Evolutionary conservation across 2,888 invertebrate genomes (phyloP).

Genomic region (Azorinus chamasolen): DNA sequence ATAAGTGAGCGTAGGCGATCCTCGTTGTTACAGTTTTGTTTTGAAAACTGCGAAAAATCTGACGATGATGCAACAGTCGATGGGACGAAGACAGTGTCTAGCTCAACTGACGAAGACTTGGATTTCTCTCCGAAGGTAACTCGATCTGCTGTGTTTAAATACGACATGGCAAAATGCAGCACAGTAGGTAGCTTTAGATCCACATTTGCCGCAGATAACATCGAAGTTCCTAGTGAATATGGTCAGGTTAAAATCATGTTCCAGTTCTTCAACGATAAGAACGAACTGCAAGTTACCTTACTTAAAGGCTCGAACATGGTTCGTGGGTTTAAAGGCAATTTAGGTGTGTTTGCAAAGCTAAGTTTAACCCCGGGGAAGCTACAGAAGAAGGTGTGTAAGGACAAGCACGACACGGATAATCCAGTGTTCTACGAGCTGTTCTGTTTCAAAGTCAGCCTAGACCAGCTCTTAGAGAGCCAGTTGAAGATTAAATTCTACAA

Average conservation of each 20-base stretch:
- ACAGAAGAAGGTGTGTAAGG: slow-evolving; percentile 19
- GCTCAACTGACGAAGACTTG: neutral
- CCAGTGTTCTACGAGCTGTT: slow-evolving; percentile 51
- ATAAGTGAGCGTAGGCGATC: slow-evolving; percentile 26
- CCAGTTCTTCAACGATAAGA: slow-evolving; percentile 38
- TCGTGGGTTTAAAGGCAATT: neutral
- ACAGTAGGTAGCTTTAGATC: slow-evolving; percentile 26
- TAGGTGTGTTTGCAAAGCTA: slow-evolving; percentile 38
- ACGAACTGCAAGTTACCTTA: slow-evolving; percentile 35
- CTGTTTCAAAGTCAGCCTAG: slow-evolving; percentile 29
- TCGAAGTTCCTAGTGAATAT: slow-evolving; percentile 34
- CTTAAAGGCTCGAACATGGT: slow-evolving; percentile 29
- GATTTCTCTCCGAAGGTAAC: slow-evolving; percentile 41
- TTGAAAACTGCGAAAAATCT: neutral
- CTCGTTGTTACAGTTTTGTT: slow-evolving; percentile 24
- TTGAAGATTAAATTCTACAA: slow-evolving; percentile 49
- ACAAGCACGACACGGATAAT: slow-evolving; percentile 36
- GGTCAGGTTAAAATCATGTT: slow-evolving; percentile 56
- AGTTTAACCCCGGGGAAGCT: slow-evolving; percentile 47
- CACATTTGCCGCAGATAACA: slow-evolving; percentile 38
- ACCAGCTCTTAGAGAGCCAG: slow-evolving; percentile 28
- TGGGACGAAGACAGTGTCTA: neutral
- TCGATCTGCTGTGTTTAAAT: slow-evolving; percentile 4
- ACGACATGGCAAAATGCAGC: neutral
- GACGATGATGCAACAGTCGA: neutral